Base-by-base conservation (phyloP, 92 coral and sea anemone genomes). In the Epizoanthus stellaris region DNA sequence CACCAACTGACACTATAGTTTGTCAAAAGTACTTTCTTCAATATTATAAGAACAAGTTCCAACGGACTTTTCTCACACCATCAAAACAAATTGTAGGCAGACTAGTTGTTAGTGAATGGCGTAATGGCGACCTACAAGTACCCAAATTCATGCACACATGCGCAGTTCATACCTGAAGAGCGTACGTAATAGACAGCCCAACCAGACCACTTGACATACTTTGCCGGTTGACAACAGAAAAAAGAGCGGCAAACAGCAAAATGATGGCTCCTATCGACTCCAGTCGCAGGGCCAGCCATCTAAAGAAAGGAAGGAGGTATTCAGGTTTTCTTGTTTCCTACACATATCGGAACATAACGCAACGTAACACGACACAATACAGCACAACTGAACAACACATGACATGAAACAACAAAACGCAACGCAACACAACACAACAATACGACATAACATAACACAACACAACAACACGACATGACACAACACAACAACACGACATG, bases 281-380 rank as follows among this genome's bases (percentile, higher is more conserved):
- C 80, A 96, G 85, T 13, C 99, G 92, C 52, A 96, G 73, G 30
- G 94, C 96, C 64, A 96, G 72, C 99, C 99, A 96, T 85, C 99
- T 96, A 85, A 13, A 77, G 10, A 47, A 2, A 2, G 7, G 43
- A 19, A n/a, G 19, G 23, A 6, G 3, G 0, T 16, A 5, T 36
- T 67, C 45, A 34, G 3, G 69, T 11, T 21, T 64, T 64, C 69
- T 23, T 10, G 36, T 64, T 64, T 19, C 11, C 69, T 7, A 30
- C 7, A 30, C 69, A 19, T 30, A 19, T 10, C 21, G 12, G 9
- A 19, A 25, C 34, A 63, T n/a, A 11, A 11, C 34, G 5, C 5
- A 25, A 10, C 69, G 4, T 63, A n/a, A n/a, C 68, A 6, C 6
- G 3, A 63, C 68, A 5, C 6, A 63, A n/a, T 3, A n/a, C 6